Evolutionary conservation across 2,797 vertebrate species (phyloP), one percentile per base, ranked within the genome.

Genomic region (Champsocephalus esox): DNA sequence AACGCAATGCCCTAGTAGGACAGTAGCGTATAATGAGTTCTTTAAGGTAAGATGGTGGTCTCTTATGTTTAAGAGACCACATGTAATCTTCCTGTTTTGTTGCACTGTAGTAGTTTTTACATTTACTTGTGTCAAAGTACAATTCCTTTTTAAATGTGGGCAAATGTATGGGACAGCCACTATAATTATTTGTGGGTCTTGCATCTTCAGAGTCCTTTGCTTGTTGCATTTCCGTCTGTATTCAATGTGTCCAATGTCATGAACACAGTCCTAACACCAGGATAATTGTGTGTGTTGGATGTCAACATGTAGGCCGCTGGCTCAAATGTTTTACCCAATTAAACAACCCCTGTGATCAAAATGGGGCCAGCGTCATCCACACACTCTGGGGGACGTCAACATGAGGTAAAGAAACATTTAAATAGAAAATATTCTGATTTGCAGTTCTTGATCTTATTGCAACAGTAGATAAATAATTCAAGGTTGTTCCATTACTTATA

Each of bases 211-310:
- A 56, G 70, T 69, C 41, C 61, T 58, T 43, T n/a, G 66, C 24
- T 28, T 28, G 71, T 74, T 69, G n/a, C 52, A 55, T 59, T 75
- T 41, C 28, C 1, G 13, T 77, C 60, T 24, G 66, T 8, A 54
- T 63, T 21, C 48, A 57, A 72, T 50, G 71, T 43, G 50, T 60
- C 49, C 12, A 12, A 32, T 2, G 61, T 73, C 54, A 28, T 72
- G 77, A 80, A 66, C 73, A 56, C 57, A 52, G 55, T 54, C 12
- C n/a, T 3, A 72, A 59, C 73, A 73, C 74, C 79, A 73, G 77
- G 63, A 71, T 46, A 63, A 75, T 84, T 86, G 77, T 86, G 82
- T 77, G 75, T 70, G 65, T 75, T 85, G 84, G 85, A 85, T 82
- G 79, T 70, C 67, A 66, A 81, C 63, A 13, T 80, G 79, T 45